A percentile compares a stretch with the other conserved stretches of the same genome.
These are phyloP conservation scores for Poeciliopsis presidionis DNA, from an alignment of 2,797 vertebrate genomes.

Conservation along the genomic window DNA sequence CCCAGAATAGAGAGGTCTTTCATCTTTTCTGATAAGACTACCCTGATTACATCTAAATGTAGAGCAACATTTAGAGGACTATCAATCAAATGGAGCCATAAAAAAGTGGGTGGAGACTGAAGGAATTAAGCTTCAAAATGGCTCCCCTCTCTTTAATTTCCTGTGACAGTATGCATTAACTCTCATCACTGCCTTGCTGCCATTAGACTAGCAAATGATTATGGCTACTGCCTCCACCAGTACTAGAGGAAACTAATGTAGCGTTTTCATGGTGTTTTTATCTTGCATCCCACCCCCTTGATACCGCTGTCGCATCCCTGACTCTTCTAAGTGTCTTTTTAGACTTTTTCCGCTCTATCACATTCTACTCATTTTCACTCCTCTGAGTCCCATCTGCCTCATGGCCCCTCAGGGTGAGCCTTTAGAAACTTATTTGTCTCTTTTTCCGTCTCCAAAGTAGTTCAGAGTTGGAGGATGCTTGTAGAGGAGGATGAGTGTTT, in stretches of 20 bases:
- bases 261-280: conserved; percentile 60
- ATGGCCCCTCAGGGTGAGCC: conserved; percentile 55
- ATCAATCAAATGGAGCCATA: conserved; percentile 78
- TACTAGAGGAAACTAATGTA: conserved; percentile 68
- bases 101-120: conserved; percentile 56
- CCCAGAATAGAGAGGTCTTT: conserved; percentile 85
- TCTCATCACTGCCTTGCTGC: conserved; percentile 69
- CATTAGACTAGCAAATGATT: conserved; percentile 77
- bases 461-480: conserved; percentile 53
- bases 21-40: conserved; percentile 83
- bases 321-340: conserved; percentile 70
- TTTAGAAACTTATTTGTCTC: conserved; percentile 70
- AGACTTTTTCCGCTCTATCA: conserved; percentile 75
- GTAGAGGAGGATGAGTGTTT: conserved; percentile 50
- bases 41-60: conserved; percentile 87
- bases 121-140: conserved; percentile 75
- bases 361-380: conserved; percentile 76
- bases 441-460: conserved; percentile 68
- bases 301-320: conserved; percentile 64
- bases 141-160: conserved; percentile 77
- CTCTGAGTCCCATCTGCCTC: conserved; percentile 67
- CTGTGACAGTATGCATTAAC: conserved; percentile 75
- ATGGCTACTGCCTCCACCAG: conserved; percentile 55
- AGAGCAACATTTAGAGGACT: conserved; percentile 83
- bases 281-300: conserved; percentile 53